phyloP scores from a whole-genome alignment of 2,113 vertebrate genomes.

The Brachypodius melanocephalos region DNA sequence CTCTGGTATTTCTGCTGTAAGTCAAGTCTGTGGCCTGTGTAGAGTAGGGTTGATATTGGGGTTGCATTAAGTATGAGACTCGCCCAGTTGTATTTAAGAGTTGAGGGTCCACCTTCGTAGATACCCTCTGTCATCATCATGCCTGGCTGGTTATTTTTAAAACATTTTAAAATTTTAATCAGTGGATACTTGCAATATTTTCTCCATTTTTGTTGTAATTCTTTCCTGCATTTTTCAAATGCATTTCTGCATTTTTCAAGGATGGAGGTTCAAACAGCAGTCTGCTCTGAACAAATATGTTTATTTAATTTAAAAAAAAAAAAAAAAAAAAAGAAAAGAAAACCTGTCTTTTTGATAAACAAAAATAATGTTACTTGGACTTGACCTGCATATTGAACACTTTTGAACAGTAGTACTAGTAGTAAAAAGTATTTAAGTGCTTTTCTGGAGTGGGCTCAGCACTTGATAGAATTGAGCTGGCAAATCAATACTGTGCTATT shows the following conservation, averaged over 20 bases:
- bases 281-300: neutral
- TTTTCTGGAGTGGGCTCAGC: slow-evolving; percentile 33
- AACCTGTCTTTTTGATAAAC: neutral
- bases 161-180: neutral
- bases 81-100: neutral
- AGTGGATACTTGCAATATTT: neutral
- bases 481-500: slow-evolving; percentile 7
- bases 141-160: neutral
- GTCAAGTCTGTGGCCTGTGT: neutral
- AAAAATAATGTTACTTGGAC: neutral
- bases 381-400: neutral
- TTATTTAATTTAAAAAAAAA: neutral
- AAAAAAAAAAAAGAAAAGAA: neutral
- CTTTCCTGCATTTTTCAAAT: neutral
- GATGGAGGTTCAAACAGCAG: neutral
- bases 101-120: too few relatives aligned
- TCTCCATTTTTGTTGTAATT: neutral
- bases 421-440: neutral
- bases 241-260: neutral
- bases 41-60: neutral
- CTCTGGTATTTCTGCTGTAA: neutral
- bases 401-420: neutral
- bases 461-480: neutral
- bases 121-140: neutral
- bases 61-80: neutral